Base-by-base conservation (phyloP, 2,113 vertebrate genomes). In the Otolemur garnettii region DNA sequence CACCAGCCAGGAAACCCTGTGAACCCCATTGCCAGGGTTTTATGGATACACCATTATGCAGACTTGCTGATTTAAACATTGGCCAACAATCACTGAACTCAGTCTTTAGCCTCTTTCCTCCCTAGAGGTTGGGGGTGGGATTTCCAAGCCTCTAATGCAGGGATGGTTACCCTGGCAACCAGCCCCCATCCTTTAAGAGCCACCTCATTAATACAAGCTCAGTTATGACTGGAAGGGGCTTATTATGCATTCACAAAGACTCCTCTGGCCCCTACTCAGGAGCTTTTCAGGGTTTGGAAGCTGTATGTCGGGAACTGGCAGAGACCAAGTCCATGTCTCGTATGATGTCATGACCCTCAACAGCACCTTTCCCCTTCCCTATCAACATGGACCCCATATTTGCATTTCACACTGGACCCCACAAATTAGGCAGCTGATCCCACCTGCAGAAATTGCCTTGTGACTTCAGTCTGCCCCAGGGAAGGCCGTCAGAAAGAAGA, bases 21-120 rank as follows among this genome's bases (percentile, higher is more conserved):
- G 33, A 62, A 42, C 17, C 59, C 15, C 22, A 18, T 8, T 68
- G 45, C 9, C 2, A 17, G 59, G 42, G 22, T 5, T 19, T 59
- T 7, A 13, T 59, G 18, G 30, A 13, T 17, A 33, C 33, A 33
- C 45, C 33, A 22, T 45, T n/a, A 33, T 3, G 9, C 3, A 12
- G 24, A 4, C 22, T 33, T 5, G 4, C 4, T 81, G 33, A 15
- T 81, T 24, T 15, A 68, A 33, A 21, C 45, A 62, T 11, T 35
- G 17, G 3, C 45, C 33, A 35, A 1, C 7, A 17, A 45, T 4
- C 28, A 11, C 3, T 0, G 3, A 4, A 11, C 21, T 19, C 69
- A 21, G 5, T 60, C 26, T 57, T 19, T 8, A 45, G 18, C 26
- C 30, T 22, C 30, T 75, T 45, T 17, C 28, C 33, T 11, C 7